These are phyloP conservation scores for Branchellion lobata DNA, from an alignment of 2,888 invertebrate genomes.

Conservation along the genomic window DNA sequence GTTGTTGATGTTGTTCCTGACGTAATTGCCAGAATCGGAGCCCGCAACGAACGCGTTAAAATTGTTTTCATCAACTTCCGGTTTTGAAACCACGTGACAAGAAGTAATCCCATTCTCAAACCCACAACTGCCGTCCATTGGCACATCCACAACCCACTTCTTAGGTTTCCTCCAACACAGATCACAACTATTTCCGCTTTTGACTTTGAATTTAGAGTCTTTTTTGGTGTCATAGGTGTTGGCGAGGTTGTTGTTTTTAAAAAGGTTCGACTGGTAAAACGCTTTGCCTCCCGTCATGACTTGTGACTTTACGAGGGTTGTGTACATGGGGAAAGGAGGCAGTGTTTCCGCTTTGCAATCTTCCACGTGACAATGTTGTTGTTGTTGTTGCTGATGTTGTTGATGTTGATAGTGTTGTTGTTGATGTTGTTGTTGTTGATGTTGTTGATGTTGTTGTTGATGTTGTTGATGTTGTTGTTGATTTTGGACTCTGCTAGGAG, in stretches of 20 bases:
- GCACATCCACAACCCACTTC: not conserved
- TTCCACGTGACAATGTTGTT: not conserved
- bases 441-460: not conserved
- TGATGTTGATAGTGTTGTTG: not conserved
- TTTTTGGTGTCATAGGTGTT: not conserved
- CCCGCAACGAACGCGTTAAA: not conserved
- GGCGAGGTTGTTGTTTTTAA: not conserved
- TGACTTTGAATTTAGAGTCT: not conserved
- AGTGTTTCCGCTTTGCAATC: not conserved
- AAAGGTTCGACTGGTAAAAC: not conserved
- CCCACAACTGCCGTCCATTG: too few species aligned
- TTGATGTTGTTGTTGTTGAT: not conserved
- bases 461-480: not conserved
- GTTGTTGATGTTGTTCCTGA: not conserved
- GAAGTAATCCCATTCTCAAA: not conserved
- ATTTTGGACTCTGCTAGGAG: too few species aligned
- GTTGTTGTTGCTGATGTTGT: not conserved
- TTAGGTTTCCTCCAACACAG: not conserved
- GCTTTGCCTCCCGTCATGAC: not conserved
- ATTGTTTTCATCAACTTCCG: conserved; percentile 2
- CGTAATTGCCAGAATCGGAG: not conserved
- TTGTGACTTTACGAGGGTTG: not conserved
- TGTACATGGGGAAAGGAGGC: not conserved
- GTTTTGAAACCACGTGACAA: not conserved
- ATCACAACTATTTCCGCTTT: not conserved